phyloP scores from a whole-genome alignment of 2,888 invertebrate species.

The Poecilus cupreus region DNA sequence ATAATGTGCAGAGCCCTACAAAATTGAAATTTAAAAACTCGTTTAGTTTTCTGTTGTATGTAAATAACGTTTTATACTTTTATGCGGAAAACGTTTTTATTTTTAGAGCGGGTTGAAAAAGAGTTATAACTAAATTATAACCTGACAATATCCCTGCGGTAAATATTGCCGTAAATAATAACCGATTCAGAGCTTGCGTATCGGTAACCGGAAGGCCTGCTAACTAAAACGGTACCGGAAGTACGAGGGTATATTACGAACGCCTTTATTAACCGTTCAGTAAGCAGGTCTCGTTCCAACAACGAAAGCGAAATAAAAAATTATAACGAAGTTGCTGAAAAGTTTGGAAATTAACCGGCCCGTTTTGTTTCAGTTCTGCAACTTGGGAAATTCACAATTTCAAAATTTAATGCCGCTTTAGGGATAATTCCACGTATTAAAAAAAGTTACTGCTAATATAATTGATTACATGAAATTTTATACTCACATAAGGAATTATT shows the following conservation, averaged over 20 bases:
- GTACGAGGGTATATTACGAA: constrained; percentile 29
- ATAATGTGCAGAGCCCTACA: not conserved
- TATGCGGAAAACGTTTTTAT: not conserved
- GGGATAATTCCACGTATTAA: not conserved
- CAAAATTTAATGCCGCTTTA: constrained; percentile 11
- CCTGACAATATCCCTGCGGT: not conserved
- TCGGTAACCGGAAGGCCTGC: not conserved
- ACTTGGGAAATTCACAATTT: constrained; percentile 32
- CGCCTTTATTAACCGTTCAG: constrained; percentile 36
- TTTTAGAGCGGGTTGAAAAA: not conserved
- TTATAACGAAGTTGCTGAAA: constrained; percentile 34
- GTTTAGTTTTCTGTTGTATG: not conserved
- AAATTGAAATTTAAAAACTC: not conserved
- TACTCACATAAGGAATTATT: not conserved
- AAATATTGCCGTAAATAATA: not conserved
- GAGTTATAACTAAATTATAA: not conserved
- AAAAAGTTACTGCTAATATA: constrained; percentile 6
- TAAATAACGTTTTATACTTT: not conserved
- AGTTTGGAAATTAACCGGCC: constrained; percentile 13
- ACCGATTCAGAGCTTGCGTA: not conserved
- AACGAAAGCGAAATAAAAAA: constrained; percentile 33
- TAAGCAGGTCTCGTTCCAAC: constrained; percentile 34
- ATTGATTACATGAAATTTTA: not conserved
- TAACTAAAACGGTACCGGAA: constrained; percentile 14
- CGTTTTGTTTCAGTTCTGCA: constrained; percentile 30